Conservation (phyloP, 1,140 invertebrate species). For the fruit fly (Drosophila melanogaster) region DNA sequence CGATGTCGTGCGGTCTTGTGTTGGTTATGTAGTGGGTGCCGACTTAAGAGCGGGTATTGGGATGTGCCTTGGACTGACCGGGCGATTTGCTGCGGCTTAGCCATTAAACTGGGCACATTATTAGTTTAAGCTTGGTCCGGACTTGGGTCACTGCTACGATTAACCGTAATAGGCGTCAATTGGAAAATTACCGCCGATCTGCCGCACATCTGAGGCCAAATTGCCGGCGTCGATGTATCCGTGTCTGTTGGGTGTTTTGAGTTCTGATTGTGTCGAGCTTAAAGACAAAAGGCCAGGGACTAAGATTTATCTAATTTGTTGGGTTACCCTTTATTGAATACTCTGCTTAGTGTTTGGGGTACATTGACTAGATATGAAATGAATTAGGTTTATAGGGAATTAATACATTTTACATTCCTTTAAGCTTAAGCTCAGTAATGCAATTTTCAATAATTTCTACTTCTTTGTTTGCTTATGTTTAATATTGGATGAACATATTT, state of each 20-base stretch:
- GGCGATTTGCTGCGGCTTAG: conserved; percentile 75
- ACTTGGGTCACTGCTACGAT: conserved; percentile 82
- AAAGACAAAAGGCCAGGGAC: conserved; percentile 42
- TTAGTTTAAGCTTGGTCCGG: conserved; percentile 79
- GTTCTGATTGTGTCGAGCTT: conserved; percentile 6
- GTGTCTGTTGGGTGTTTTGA: conserved; percentile 16
- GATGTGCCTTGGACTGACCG: conserved; percentile 42
- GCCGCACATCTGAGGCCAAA: conserved; percentile 51
- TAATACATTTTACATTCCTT: too few species aligned
- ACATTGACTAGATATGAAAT: not conserved
- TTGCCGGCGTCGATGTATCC: conserved; percentile 13
- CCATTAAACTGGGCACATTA: conserved; percentile 80
- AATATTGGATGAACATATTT: not conserved
- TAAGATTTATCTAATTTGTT: conserved; percentile 21
- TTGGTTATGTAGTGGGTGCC: conserved; percentile 53
- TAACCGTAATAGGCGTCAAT: conserved; percentile 81
- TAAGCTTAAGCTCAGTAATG: not conserved
- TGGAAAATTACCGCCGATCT: conserved; percentile 77
- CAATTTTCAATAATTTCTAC: not conserved
- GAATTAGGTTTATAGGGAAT: not conserved
- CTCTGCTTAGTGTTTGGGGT: not conserved
- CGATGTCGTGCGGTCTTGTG: conserved; percentile 60
- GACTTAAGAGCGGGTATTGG: conserved; percentile 11
- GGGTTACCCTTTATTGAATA: conserved; percentile 12
- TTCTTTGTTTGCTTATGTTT: not conserved